These are phyloP conservation scores for Microtus montanus DNA, from an alignment of 2,113 vertebrate genomes.

Conservation along the genomic window DNA sequence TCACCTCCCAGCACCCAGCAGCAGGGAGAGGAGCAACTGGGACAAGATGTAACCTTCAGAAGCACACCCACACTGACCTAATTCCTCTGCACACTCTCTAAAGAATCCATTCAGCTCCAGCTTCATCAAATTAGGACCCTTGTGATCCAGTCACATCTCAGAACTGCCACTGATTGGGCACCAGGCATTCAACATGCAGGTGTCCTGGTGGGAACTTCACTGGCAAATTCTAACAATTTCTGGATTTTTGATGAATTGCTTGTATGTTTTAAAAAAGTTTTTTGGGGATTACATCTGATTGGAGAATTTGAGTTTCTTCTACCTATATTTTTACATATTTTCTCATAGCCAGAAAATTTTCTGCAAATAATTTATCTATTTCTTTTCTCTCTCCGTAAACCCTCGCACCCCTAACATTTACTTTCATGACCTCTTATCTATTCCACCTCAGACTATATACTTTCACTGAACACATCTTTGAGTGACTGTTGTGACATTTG, in stretches of 20 bases:
- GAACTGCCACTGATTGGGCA: background rate
- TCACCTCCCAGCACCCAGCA: no score
- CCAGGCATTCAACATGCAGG: background rate
- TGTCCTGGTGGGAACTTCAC: background rate
- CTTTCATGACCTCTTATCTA: background rate
- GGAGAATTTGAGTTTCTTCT: background rate
- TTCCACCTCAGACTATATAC: background rate
- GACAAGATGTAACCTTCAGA: background rate
- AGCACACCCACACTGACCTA: background rate
- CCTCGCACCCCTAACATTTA: background rate
- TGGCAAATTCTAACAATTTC: background rate
- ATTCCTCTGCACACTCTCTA: background rate
- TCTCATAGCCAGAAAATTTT: background rate
- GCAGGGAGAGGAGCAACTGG: background rate
- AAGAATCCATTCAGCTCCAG: no score
- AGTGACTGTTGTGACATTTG: background rate
- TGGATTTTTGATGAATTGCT: background rate
- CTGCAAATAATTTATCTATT: background rate
- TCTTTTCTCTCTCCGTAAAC: background rate
- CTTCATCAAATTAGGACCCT: background rate
- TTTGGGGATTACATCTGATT: background rate
- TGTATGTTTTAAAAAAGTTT: background rate
- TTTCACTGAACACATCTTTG: background rate
- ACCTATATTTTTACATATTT: background rate
- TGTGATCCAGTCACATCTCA: background rate